Conservation (phyloP, 1,140 invertebrate genomes). For the Bombus vancouverensis region DNA sequence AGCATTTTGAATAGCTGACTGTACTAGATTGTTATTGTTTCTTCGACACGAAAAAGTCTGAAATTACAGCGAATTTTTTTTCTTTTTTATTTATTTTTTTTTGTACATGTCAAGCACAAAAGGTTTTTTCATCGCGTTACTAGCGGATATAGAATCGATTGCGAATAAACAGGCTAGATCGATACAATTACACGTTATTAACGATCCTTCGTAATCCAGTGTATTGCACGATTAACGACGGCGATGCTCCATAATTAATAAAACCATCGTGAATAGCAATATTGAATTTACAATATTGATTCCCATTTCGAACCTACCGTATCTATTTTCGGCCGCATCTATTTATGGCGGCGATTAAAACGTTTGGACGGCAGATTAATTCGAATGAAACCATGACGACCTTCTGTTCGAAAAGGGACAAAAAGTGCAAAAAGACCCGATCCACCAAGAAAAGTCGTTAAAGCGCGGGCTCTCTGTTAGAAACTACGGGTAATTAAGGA, state of each 20-base stretch:
- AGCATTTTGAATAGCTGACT: neutral
- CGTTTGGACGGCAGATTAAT: neutral
- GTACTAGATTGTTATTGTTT: neutral
- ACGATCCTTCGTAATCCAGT: constrained; percentile 32
- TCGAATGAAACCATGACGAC: neutral
- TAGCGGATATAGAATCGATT: neutral
- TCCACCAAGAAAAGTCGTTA: constrained; percentile 62
- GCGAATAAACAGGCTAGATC: too few relatives aligned
- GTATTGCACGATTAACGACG: constrained; percentile 16
- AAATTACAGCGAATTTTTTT: neutral
- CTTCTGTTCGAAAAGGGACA: neutral
- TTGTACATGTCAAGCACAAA: neutral
- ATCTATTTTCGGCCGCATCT: neutral
- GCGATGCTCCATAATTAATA: constrained; percentile 17
- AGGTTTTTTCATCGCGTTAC: neutral
- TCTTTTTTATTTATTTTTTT: neutral
- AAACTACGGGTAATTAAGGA: constrained; percentile 78
- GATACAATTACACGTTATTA: constrained; percentile 25
- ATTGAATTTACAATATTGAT: constrained; percentile 2
- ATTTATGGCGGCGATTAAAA: neutral
- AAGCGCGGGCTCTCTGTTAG: constrained; percentile 64
- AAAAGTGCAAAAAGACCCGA: constrained; percentile 55
- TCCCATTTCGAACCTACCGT: neutral
- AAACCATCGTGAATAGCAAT: constrained; percentile 12
- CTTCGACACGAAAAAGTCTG: neutral